These are phyloP conservation scores for Adineta ricciae DNA, from an alignment of 2,888 invertebrate species.

Conservation along the genomic window DNA sequence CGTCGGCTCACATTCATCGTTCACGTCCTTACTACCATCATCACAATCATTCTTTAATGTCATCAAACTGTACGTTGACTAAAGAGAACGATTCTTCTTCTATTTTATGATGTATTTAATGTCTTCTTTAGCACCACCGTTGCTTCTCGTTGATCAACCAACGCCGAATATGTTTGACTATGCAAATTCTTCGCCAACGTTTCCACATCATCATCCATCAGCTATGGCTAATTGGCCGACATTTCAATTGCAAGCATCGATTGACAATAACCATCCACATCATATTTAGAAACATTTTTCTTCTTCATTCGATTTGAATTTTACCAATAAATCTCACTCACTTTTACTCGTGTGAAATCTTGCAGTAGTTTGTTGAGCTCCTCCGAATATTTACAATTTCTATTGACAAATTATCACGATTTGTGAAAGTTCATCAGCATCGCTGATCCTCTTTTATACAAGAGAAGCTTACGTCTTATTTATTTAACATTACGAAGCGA, in stretches of 20 bases:
- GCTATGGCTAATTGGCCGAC: neutral
- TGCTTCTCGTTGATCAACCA: neutral
- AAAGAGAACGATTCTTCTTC: neutral
- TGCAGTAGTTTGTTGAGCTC: neutral
- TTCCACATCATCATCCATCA: neutral
- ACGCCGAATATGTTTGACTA: slow-evolving; percentile 2
- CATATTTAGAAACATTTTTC: neutral
- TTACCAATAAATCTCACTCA: neutral
- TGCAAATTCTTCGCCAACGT: neutral
- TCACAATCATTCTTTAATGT: neutral
- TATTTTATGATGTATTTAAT: neutral
- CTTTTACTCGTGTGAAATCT: neutral
- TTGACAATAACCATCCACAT: neutral
- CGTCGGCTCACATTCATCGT: neutral
- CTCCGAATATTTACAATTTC: neutral
- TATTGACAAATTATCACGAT: neutral
- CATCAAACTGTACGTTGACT: neutral
- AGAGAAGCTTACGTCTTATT: slow-evolving; percentile 6
- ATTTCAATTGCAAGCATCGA: neutral
- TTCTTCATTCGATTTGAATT: neutral
- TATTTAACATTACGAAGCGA: neutral
- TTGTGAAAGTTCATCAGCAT: neutral
- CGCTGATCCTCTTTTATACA: slow-evolving; percentile 11
- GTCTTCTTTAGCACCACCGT: neutral
- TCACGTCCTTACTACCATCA: neutral